Base-by-base conservation (phyloP, 2,797 vertebrate genomes). In the Clarias laeviceps region DNA sequence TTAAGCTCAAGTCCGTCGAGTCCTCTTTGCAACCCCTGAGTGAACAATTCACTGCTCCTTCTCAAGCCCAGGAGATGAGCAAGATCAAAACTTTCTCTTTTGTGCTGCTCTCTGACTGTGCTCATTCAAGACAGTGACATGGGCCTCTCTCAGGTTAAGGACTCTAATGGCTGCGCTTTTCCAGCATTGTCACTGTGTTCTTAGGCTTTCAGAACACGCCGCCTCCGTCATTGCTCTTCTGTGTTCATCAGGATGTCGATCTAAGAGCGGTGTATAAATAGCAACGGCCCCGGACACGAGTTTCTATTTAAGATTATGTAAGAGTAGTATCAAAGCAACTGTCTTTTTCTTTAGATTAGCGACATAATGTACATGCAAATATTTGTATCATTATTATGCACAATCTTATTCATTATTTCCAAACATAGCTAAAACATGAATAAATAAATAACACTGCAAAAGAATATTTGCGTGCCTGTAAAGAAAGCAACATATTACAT, bases 171-270 rank as follows among this genome's bases (percentile, higher is more conserved):
- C 64, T 69, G 62, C 22, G 11, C 54, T 56, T 68, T 84, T 78
- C 32, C 73, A 50, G 57, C 50, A 57, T 56, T 85, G 57, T 59
- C 74, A 77, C 8, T 5, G 1, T 77, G 29, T 77, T 34, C 54
- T 34, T 59, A 4, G 54, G 74, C 27, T 22, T 27, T 54, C 54
- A 77, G 54, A 77, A 37, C 45, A 59, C 27, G n/a, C 61, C 32
- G 34, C 84, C 59, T 85, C 66, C 54, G n/a, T 50, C 66, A 62
- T n/a, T 57, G 57, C 83, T 79, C 65, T 72, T 80, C 66, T 80
- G 56, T 37, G 24, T 20, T 80, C 8, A 24, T 32, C 37, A 34
- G 34, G 76, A 85, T 50, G 65, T 80, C 34, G 77, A 72, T 73
- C 24, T 80, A 37, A 72, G 77, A 80, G 72, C 22, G 5, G 24